A percentile compares a stretch with the other conserved stretches of the same genome.
Conservation (phyloP, 1,140 invertebrate genomes). For the Cotesia chilonis region DNA sequence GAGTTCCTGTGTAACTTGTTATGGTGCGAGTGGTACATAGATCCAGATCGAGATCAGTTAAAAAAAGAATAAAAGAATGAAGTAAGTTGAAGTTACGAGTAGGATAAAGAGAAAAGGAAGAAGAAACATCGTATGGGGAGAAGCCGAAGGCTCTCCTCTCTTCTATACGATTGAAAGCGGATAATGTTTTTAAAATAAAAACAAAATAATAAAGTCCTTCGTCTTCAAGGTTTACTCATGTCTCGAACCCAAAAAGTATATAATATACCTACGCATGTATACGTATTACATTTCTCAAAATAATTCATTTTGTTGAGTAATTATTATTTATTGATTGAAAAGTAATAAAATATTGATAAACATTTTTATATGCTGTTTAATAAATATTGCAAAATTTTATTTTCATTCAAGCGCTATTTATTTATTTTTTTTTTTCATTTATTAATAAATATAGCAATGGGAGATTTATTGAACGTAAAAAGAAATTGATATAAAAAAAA, state of each 20-base stretch:
- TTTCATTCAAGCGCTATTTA: too few species aligned
- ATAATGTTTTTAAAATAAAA: constrained; percentile 36
- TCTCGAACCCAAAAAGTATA: background rate
- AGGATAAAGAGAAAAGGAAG: constrained; percentile 18
- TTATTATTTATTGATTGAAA: too few species aligned
- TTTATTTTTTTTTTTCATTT: too few species aligned
- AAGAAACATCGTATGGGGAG: constrained; percentile 5
- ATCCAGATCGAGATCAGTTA: constrained; percentile 38
- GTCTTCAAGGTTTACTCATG: constrained; percentile 32
- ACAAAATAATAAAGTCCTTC: constrained; percentile 34
- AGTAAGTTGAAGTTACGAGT: background rate
- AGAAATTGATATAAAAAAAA: too few species aligned
- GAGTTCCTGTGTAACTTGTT: constrained; percentile 28
- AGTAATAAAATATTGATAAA: too few species aligned
- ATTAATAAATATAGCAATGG: too few species aligned
- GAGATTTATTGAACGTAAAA: too few species aligned
- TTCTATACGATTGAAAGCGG: constrained; percentile 13
- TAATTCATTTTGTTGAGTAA: background rate
- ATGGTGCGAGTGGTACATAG: constrained; percentile 33
- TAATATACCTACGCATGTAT: background rate
- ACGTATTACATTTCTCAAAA: background rate
- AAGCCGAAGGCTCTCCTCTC: constrained; percentile 22
- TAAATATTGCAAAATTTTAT: too few species aligned
- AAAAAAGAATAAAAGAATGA: constrained; percentile 28
- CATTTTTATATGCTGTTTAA: too few species aligned